phyloP scores from a whole-genome alignment of 2,113 vertebrate genomes.

The Macrotis lagotis region DNA sequence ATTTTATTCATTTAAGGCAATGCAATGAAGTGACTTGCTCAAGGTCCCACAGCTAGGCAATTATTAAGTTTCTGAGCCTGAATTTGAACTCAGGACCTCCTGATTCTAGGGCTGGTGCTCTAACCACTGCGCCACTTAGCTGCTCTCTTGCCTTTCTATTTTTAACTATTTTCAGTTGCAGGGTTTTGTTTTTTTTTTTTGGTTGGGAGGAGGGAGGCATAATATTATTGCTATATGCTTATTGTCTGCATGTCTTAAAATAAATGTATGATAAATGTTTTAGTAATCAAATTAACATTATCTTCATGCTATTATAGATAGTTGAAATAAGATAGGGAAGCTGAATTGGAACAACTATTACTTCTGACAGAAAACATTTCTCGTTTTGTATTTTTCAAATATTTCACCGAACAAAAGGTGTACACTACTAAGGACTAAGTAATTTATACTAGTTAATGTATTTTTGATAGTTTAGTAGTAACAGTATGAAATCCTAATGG shows the following conservation, averaged over 20 bases:
- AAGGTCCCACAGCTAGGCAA: too few relatives aligned
- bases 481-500: constrained; percentile 34
- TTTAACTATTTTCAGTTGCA: not conserved
- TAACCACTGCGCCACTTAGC: too few relatives aligned
- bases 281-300: not conserved
- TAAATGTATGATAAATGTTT: constrained; percentile 14
- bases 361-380: constrained; percentile 52
- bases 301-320: not conserved
- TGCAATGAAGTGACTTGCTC: too few relatives aligned
- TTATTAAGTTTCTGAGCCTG: too few relatives aligned
- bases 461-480: constrained; percentile 48
- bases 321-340: not conserved
- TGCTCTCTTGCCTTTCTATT: too few relatives aligned
- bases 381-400: constrained; percentile 38
- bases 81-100: too few relatives aligned
- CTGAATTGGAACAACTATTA: not conserved
- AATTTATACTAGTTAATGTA: constrained; percentile 29
- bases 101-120: too few relatives aligned
- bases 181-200: constrained; percentile 1
- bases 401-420: constrained; percentile 40
- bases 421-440: constrained; percentile 30
- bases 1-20: too few relatives aligned
- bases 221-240: constrained; percentile 22
- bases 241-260: constrained; percentile 41
- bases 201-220: not conserved